Base-by-base conservation (phyloP, 2,888 invertebrate species). In the Cantharis flavilabris region DNA sequence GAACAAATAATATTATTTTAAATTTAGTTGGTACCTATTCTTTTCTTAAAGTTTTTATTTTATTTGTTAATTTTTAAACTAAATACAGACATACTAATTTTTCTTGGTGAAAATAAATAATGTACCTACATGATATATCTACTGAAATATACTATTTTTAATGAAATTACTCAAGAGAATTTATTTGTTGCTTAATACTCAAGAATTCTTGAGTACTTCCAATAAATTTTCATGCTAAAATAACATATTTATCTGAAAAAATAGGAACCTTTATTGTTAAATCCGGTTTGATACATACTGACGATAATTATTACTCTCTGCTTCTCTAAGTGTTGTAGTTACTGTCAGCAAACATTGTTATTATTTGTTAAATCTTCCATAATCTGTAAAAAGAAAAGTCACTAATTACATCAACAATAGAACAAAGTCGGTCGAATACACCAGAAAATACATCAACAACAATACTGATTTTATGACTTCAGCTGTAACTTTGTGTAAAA, bases 261-360 rank as follows among this genome's bases (percentile, higher is more conserved):
- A 26, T 33, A 33, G 33, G 4, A 33, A 33, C 33, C 33, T 33
- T 33, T 33, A 33, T 33, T 33, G 33, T 33, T 33, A 33, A 33
- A 33, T 33, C 33, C 33, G 33, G 33, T 33, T 33, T 33, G 33
- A 33, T 33, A 33, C 33, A 33, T 33, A 33, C 33, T 33, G 33
- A 4, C 13, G 33, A 1, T 33, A 30, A 30, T 11, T 30, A 33
- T 13, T 33, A 13, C 33, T 33, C 26, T 33, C 33, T 33, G 13
- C 33, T 33, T 33, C 13, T 33, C 67, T 23, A 64, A 64, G 30
- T 64, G 62, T 69, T 69, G 33, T 33, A 77, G 77, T 69, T 74
- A 49, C 62, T 77, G 77, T 77, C 77, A 77, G 77, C 73, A 77
- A 77, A 77, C 71, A 69, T 76, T 18, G 49, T 63, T 62, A 23